Evolutionary conservation across 1,140 invertebrate species (phyloP), one percentile per base, ranked within the genome.

Genomic region (Heliconius congener): DNA sequence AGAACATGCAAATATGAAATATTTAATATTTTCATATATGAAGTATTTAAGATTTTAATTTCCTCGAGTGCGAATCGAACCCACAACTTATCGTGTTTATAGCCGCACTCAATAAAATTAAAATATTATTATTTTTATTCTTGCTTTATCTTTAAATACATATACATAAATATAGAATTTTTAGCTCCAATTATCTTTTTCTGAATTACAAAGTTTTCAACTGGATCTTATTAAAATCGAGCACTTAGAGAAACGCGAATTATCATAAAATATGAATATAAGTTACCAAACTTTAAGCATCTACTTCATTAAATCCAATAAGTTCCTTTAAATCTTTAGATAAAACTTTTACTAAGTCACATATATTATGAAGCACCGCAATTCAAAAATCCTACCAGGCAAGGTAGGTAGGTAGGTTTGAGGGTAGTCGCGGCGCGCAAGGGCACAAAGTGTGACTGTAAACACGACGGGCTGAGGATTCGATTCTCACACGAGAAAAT

Each of bases 261-360:
- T 27, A 66, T 66, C 60, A 66, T 66, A 66, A 66, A 66, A 66
- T 66, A 66, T 66, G 60, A 30, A 66, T 66, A 66, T 66, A 66
- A 66, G 60, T 66, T 66, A 66, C 60, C 23, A 66, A 66, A 66
- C 60, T 27, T 66, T 66, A 66, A 66, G 60, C 27, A 66, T 66
- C 60, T 66, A 66, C 60, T 66, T 66, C 60, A 66, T 66, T 66
- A 66, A 66, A 13, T 30, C 19, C n/a, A 74, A 52, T 50, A 50
- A 74, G 0, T 27, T 30, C 18, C 9, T 66, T 66, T 23, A 66
- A 30, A 30, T 13, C 23, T 66, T 66, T 11, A 30, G 60, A 16
- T 30, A 74, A 74, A 74, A 27, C 46, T 74, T 30, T 27, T 50
- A 37, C 46, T 52, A 27, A 52, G 46, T 74, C 50, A 50, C 27